These are phyloP conservation scores for Eupleurogrammus muticus DNA, from an alignment of 2,797 vertebrate genomes.

Conservation along the genomic window DNA sequence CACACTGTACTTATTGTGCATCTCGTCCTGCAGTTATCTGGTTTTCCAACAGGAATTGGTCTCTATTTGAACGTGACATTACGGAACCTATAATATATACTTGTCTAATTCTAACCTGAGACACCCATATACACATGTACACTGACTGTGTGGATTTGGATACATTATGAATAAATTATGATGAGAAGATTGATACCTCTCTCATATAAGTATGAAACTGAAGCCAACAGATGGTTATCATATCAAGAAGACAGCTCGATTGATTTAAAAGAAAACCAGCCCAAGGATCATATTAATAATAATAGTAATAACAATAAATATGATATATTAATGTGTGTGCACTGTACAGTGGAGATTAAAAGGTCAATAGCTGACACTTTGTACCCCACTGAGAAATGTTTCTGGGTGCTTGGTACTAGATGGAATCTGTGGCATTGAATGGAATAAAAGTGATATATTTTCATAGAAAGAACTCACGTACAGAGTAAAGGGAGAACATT, in stretches of 20 bases:
- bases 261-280: neutral
- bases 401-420: constrained; percentile 2
- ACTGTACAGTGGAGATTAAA: neutral
- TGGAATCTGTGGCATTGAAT: constrained; percentile 1
- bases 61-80: neutral
- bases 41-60: neutral
- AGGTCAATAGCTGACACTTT: neutral
- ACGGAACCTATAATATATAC: neutral
- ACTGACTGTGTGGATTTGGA: neutral
- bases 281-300: too few relatives aligned
- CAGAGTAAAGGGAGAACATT: neutral
- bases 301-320: too few relatives aligned
- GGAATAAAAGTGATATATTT: neutral
- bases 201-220: neutral
- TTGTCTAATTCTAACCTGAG: neutral
- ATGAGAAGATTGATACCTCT: neutral
- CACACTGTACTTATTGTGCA: neutral
- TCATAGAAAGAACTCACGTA: neutral
- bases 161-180: neutral
- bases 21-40: neutral
- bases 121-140: neutral
- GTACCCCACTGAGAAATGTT: neutral
- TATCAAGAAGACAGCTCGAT: neutral
- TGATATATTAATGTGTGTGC: neutral
- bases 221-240: neutral